Conservation (phyloP, 37 sponge, comb jelly and placozoan species). For the Dysidea cf. avara region DNA sequence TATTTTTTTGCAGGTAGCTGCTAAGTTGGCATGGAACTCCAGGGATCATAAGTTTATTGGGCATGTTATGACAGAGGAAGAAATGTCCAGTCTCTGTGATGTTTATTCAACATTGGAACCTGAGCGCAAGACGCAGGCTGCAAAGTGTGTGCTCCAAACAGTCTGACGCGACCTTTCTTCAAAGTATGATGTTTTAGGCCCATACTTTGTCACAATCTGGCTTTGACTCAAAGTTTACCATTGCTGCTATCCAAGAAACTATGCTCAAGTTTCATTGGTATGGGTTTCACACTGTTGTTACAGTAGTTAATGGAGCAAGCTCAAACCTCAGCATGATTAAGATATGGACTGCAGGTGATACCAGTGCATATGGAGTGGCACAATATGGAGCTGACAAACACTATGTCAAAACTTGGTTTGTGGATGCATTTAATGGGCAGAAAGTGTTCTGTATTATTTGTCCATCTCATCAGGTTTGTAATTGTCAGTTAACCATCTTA, state of each 20-base stretch:
- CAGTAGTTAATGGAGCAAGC: neutral
- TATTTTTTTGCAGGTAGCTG: too few species aligned
- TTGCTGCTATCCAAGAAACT: neutral
- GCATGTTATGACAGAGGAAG: neutral
- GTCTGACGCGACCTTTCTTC: neutral
- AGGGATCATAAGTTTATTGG: neutral
- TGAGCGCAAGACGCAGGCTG: neutral
- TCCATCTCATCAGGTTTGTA: neutral
- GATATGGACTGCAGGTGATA: neutral
- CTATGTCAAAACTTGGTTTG: neutral
- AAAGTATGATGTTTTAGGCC: slow-evolving; percentile 8
- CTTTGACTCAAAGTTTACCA: neutral
- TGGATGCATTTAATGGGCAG: too few species aligned
- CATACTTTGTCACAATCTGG: neutral
- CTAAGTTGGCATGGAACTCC: neutral
- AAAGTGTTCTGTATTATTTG: neutral
- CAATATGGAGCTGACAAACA: neutral
- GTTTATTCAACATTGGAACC: neutral
- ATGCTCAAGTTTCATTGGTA: neutral
- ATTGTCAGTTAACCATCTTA: too few species aligned
- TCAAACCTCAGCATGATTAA: neutral
- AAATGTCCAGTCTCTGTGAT: neutral
- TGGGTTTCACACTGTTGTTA: neutral
- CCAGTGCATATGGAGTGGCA: neutral
- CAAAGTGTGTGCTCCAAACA: slow-evolving; percentile 9